Conservation (phyloP, 1,140 invertebrate genomes). For the Phenacoccus solenopsis region DNA sequence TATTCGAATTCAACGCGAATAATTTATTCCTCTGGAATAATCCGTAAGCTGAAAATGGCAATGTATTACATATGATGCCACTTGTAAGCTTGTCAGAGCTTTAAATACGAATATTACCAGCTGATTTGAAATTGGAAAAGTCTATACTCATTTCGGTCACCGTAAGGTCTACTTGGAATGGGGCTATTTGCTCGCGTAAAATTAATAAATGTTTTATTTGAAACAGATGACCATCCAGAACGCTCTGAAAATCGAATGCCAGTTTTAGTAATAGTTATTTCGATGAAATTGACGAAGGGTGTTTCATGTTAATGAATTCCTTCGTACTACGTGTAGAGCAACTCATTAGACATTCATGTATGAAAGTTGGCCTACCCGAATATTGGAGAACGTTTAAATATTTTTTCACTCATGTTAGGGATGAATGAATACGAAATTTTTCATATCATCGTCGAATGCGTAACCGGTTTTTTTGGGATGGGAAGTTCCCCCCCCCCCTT, state of each 20-base stretch:
- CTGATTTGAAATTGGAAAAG: conserved; percentile 76
- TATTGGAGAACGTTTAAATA: too few relatives aligned
- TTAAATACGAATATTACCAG: conserved; percentile 38
- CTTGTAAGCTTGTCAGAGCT: too few relatives aligned
- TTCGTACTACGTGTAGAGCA: too few relatives aligned
- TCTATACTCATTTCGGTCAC: conserved; percentile 84
- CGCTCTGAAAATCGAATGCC: conserved; percentile 37
- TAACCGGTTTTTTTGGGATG: too few relatives aligned
- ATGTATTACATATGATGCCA: not conserved
- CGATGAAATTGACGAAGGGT: too few relatives aligned
- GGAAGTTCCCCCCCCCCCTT: too few relatives aligned
- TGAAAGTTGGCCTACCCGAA: too few relatives aligned
- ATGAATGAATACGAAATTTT: too few relatives aligned
- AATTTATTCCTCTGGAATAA: conserved; percentile 75
- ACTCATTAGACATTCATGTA: too few relatives aligned
- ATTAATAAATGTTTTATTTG: conserved; percentile 97
- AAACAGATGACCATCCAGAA: conserved; percentile 87
- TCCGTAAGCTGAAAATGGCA: conserved; percentile 50
- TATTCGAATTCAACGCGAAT: conserved; percentile 77
- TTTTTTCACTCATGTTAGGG: too few relatives aligned
- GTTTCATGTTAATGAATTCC: too few relatives aligned
- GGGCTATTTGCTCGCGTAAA: conserved; percentile 91
- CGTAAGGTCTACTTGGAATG: conserved; percentile 93
- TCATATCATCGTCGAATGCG: too few relatives aligned
- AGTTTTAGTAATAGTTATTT: not conserved